Evolutionary conservation across 2,113 vertebrate species (phyloP).

Genomic region (Hippopotamus amphibius): DNA sequence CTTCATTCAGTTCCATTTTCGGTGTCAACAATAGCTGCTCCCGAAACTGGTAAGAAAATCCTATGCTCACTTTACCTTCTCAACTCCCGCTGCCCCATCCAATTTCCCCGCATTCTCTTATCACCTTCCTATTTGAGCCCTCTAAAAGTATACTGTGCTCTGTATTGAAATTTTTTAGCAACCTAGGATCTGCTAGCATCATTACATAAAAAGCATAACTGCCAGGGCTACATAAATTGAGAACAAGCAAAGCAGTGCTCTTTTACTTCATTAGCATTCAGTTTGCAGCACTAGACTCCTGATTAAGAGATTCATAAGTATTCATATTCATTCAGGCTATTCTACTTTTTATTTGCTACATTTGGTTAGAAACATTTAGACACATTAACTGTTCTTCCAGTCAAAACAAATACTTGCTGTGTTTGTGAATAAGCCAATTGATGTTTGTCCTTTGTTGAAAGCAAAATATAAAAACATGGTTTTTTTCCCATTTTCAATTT

Average conservation of each 20-base stretch:
- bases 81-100: background rate
- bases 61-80: background rate
- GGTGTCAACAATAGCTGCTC: background rate
- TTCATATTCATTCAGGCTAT: background rate
- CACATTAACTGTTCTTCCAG: background rate
- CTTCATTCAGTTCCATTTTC: background rate
- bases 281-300: background rate
- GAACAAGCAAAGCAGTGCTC: background rate
- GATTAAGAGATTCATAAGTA: conserved; percentile 6
- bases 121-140: background rate
- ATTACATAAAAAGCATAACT: background rate
- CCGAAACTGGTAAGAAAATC: background rate
- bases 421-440: background rate
- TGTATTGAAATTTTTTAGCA: background rate
- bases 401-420: conserved; percentile 26
- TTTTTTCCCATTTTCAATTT: conserved; percentile 44
- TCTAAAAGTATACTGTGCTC: background rate
- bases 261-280: background rate
- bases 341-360: conserved; percentile 1
- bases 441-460: background rate
- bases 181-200: background rate
- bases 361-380: conserved; percentile 21
- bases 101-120: background rate
- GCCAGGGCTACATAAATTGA: background rate
- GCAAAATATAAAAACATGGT: conserved; percentile 54